These are phyloP conservation scores for Tetragnatha montana DNA, from an alignment of 2,888 invertebrate species.

Conservation along the genomic window DNA sequence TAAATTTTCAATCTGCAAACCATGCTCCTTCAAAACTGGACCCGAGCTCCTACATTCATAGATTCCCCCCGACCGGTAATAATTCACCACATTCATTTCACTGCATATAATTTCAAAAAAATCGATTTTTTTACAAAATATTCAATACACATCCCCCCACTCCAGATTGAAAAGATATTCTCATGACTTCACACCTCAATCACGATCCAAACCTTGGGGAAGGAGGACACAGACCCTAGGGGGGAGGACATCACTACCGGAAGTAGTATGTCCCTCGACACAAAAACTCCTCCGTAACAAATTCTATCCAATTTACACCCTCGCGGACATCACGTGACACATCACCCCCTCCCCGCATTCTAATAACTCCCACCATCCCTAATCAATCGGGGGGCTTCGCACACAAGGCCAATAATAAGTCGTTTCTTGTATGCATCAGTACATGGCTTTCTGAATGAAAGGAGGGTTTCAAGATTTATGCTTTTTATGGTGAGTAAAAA, in stretches of 20 bases:
- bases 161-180: background rate
- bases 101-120: no score
- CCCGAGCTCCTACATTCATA: no score
- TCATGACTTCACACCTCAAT: background rate
- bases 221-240: background rate
- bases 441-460: background rate
- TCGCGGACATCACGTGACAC: slow-evolving; percentile 31
- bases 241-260: background rate
- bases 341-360: background rate
- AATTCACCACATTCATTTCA: no score
- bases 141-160: no score
- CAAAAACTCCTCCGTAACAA: slow-evolving; percentile 28
- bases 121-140: no score
- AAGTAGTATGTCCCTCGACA: background rate
- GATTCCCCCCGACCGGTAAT: no score
- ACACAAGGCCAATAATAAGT: background rate
- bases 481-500: slow-evolving; percentile 15
- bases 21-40: no score
- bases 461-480: slow-evolving; percentile 11
- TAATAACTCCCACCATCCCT: slow-evolving; percentile 25
- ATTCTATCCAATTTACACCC: slow-evolving; percentile 43
- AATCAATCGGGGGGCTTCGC: slow-evolving; percentile 29
- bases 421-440: slow-evolving; percentile 5
- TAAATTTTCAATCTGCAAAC: no score
- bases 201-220: background rate